Evolutionary conservation across 2,797 vertebrate species (phyloP), one percentile per base, ranked within the genome.

Genomic region (Lates japonicus): DNA sequence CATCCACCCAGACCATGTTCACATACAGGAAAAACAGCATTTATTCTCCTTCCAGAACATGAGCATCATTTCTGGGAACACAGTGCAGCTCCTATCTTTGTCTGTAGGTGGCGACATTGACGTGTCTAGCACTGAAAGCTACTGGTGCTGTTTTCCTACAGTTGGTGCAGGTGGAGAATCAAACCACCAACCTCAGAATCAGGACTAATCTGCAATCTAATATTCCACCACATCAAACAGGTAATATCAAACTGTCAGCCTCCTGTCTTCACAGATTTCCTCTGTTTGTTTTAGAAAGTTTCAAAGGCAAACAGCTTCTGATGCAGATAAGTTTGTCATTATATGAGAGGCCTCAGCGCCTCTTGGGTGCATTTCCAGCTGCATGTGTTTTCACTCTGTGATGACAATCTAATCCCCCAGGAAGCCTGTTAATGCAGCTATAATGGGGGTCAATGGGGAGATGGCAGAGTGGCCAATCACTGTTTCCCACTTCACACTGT

Each of bases 371-470:
- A 13, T 70, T 70, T 74, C 49, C 29, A 59, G 78, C 76, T 70
- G 65, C 13, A 41, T 51, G 63, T 37, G 60, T 82, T 83, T 65
- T 37, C 51, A 11, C 42, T 49, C 33, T 11, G 42, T 13, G 39
- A 75, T 78, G 74, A 75, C 51, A 31, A 59, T 72, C 71, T 67
- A 75, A 78, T 81, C 49, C 76, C 63, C 31, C 74, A 22, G 74
- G 63, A 63, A 1, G 60, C n/a, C 70, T 8, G 76, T 48, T 85
- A 87, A 87, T 88, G 87, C 55, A 33, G 59, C 22, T 65, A 2
- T 86, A 84, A 89, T 83, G 77, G 73, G 69, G 87, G 84, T 89
- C 88, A 87, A 80, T 33, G 62, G 76, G 71, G 76, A 73, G 69
- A 59, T 5, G 7, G 66, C 62, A 3, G 70, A 78, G 59, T 8